Base-by-base conservation (phyloP, 2,888 invertebrate genomes). In the Galerucella calmariensis region DNA sequence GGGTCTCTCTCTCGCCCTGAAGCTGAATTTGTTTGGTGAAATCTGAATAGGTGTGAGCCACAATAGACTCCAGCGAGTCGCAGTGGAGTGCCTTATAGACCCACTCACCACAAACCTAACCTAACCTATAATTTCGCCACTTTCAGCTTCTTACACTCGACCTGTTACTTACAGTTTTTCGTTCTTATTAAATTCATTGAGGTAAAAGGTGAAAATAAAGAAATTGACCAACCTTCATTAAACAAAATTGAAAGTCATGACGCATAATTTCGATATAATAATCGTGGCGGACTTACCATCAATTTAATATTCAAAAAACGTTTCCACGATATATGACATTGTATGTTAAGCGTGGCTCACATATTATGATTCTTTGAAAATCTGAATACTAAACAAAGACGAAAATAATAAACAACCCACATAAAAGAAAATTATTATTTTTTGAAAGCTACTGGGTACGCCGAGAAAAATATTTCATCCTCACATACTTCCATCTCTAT, bases 261-360 rank as follows among this genome's bases (percentile, higher is more conserved):
- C 77, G 67, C 77, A 77, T 77, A 68, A 69, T 69, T 69, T 73
- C 68, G 24, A 62, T 70, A 77, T 70, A 77, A 73, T 75, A 75
- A 74, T 77, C 48, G 73, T 72, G 67, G 72, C 73, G 77, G 77
- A 75, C 73, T 77, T 77, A 75, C 77, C 77, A 68, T 65, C 58
- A 24, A 35, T 67, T 77, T 77, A 77, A 62, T 77, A 77, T 77
- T 73, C 77, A 62, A 68, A 24, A 41, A 51, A 66, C 58, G 65
- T 69, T 65, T 59, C 46, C n/a, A 58, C 62, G 63, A 74, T 76
- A 74, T 76, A 62, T 70, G 69, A 77, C 73, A 78, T 78, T 78
- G 78, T 78, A 78, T 78, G 78, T 76, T 75, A 78, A 78, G 69
- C 77, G 35, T 35, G 75, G 72, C 72, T 75, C 70, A 77, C 63